Percentiles rank a stretch among this genome's conserved stretches.
Conservation (phyloP, 2,888 invertebrate species). For the Plutella xylostella region DNA sequence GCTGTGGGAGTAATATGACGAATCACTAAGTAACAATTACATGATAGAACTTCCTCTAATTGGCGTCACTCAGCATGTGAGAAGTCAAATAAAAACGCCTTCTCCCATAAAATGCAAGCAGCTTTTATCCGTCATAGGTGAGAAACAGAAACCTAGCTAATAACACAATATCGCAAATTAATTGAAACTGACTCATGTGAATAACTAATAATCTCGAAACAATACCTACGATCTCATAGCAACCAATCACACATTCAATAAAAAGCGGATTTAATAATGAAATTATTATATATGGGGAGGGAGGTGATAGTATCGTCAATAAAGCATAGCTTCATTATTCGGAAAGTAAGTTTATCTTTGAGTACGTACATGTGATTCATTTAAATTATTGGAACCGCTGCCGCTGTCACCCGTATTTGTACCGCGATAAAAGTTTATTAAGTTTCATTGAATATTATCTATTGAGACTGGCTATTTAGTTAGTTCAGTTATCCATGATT, state of each 20-base stretch:
- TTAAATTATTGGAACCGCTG: slow-evolving; percentile 42
- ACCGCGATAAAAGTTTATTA: slow-evolving; percentile 56
- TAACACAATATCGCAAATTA: not conserved
- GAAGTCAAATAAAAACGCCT: not conserved
- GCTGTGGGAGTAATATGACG: slow-evolving; percentile 6
- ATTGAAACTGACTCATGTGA: no score
- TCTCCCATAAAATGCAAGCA: not conserved
- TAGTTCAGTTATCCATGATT: slow-evolving; percentile 37
- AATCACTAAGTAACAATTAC: slow-evolving; percentile 8
- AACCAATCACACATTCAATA: no score
- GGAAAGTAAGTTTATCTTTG: slow-evolving; percentile 11
- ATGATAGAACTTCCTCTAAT: not conserved
- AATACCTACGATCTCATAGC: no score
- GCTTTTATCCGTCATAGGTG: not conserved
- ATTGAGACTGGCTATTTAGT: slow-evolving; percentile 26
- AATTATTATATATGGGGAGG: no score
- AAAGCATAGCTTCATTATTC: slow-evolving; percentile 21
- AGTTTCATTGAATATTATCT: slow-evolving; percentile 43
- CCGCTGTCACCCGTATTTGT: slow-evolving; percentile 41
- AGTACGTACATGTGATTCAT: slow-evolving; percentile 29
- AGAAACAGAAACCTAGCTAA: not conserved
- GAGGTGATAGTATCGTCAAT: no score
- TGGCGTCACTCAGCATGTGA: not conserved
- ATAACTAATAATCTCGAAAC: no score
- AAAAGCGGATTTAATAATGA: no score